Evolutionary conservation across 2,113 vertebrate species (phyloP).

Genomic region (Thamnophis sirtalis): DNA sequence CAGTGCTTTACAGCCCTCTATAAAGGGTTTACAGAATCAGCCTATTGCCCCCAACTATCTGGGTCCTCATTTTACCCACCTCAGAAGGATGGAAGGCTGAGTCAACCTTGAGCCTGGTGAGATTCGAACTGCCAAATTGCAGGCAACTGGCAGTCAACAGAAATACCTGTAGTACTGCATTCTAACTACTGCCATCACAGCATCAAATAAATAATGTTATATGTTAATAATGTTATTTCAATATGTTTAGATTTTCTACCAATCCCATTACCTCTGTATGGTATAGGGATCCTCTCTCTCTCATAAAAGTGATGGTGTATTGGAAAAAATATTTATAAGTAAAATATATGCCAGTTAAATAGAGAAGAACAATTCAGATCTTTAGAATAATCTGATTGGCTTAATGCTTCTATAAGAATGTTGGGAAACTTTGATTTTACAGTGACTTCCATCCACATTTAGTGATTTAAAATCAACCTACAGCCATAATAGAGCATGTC

Average conservation of each 20-base stretch:
- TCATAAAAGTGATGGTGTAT: not conserved
- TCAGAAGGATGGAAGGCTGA: too few species aligned
- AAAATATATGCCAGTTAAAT: not conserved
- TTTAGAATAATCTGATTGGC: not conserved
- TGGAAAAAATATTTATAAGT: not conserved
- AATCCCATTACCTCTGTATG: not conserved
- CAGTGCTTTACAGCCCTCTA: too few species aligned
- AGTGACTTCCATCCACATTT: not conserved
- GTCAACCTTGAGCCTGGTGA: too few species aligned
- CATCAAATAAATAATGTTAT: not conserved
- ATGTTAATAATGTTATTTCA: not conserved
- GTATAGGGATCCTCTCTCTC: not conserved
- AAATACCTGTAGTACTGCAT: too few species aligned
- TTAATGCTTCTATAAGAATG: constrained; percentile 3
- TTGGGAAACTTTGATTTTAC: not conserved
- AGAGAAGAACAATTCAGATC: not conserved
- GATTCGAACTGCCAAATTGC: too few species aligned
- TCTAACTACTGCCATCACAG: too few species aligned
- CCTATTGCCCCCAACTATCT: too few species aligned
- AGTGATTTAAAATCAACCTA: not conserved
- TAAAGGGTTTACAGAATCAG: too few species aligned
- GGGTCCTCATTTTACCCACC: too few species aligned
- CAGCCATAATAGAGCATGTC: not conserved
- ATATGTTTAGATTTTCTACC: not conserved
- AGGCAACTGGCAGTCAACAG: too few species aligned